phyloP scores from a whole-genome alignment of 1,140 invertebrate species.

The Leptopilina clavipes region DNA sequence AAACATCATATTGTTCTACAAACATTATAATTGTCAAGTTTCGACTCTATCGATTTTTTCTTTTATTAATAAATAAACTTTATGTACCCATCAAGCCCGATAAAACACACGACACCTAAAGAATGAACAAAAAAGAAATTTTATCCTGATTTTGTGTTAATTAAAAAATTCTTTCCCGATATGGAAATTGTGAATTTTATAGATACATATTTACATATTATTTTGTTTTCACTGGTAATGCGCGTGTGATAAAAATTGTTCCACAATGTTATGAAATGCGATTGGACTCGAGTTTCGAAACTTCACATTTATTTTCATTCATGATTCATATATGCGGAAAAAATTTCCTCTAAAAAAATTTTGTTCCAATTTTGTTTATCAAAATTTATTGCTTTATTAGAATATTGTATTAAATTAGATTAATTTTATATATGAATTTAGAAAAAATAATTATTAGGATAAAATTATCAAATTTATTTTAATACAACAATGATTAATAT shows the following conservation, averaged over 20 bases:
- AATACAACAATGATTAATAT: too few species aligned
- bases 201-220: not conserved
- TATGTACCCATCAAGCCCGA: not conserved
- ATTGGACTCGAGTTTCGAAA: constrained; percentile 16
- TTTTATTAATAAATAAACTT: not conserved
- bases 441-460: too few species aligned
- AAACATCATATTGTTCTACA: constrained; percentile 33
- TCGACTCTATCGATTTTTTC: not conserved
- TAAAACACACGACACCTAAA: not conserved
- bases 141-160: not conserved
- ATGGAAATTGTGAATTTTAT: not conserved
- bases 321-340: not conserved
- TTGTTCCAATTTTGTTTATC: not conserved
- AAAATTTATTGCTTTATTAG: too few species aligned
- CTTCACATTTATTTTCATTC: constrained; percentile 8
- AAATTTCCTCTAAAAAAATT: not conserved
- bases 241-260: not conserved
- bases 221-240: not conserved
- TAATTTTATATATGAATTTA: too few species aligned
- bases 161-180: not conserved
- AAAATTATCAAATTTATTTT: too few species aligned
- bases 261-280: constrained; percentile 25
- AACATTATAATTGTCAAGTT: constrained; percentile 22
- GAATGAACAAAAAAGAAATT: constrained; percentile 9
- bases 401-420: not conserved